phyloP scores from a whole-genome alignment of 2,888 invertebrate species.

The Scelioninae gen. 1 region DNA sequence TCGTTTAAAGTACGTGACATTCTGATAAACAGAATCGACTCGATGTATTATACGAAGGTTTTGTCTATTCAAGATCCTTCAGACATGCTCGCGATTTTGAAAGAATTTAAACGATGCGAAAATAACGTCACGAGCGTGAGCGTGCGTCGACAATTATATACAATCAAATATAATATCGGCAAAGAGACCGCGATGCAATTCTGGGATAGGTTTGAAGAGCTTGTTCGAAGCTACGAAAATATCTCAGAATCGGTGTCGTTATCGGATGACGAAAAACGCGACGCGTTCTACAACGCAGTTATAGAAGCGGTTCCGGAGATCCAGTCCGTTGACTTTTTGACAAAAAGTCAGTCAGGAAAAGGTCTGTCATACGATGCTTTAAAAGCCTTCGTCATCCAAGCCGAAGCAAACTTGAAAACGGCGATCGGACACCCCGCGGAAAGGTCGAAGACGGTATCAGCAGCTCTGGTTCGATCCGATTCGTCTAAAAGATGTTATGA shows the following conservation, averaged over 20 bases:
- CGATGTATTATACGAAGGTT: neutral
- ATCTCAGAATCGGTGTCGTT: neutral
- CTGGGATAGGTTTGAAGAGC: too few relatives aligned
- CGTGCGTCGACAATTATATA: too few relatives aligned
- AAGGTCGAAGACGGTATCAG: neutral
- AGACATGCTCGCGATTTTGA: neutral
- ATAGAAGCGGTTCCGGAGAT: slow-evolving; percentile 36
- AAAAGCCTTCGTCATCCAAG: slow-evolving; percentile 48
- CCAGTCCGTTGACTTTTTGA: slow-evolving; percentile 39
- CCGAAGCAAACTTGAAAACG: neutral
- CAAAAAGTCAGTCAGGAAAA: slow-evolving; percentile 34
- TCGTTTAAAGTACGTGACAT: slow-evolving; percentile 10
- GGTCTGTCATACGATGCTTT: slow-evolving; percentile 34
- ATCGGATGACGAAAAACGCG: neutral
- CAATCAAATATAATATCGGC: too few relatives aligned
- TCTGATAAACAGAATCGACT: slow-evolving; percentile 4
- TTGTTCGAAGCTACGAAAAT: slow-evolving; percentile 51
- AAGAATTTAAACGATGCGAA: slow-evolving; percentile 31
- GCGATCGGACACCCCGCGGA: neutral
- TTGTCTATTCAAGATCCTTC: neutral
- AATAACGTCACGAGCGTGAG: slow-evolving; percentile 59
- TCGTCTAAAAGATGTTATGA: neutral
- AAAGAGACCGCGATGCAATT: too few relatives aligned
- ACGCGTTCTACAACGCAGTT: too few relatives aligned
- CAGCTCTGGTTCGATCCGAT: neutral